phyloP scores from a whole-genome alignment of 2,113 vertebrate species.

The Chionodraco myersi region DNA sequence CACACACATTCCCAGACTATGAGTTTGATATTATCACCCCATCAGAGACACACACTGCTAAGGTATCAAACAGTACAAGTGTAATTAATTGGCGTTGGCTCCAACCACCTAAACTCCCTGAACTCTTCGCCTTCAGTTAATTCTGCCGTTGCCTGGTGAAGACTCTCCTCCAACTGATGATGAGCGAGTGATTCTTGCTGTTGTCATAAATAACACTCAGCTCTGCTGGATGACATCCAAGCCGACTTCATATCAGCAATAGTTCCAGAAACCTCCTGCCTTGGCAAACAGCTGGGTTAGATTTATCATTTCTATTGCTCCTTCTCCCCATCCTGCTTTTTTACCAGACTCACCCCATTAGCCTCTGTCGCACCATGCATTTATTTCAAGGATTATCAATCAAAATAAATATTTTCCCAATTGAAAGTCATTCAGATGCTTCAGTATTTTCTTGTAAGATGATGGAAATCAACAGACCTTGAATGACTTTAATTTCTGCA shows the following conservation, averaged over 20 bases:
- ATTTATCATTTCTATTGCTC: conserved; percentile 68
- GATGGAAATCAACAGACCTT: conserved; percentile 19
- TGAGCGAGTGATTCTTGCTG: conserved; percentile 51
- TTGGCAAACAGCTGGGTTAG: conserved; percentile 65
- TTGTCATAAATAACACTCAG: conserved; percentile 72
- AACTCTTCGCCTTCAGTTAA: conserved; percentile 35
- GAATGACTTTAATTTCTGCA: conserved; percentile 13
- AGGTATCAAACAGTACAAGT: conserved; percentile 18
- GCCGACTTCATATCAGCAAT: conserved; percentile 61
- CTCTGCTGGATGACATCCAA: conserved; percentile 67
- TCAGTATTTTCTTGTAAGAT: conserved; percentile 23
- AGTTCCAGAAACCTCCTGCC: conserved; percentile 63
- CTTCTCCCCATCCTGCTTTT: conserved; percentile 40
- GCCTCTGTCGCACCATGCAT: conserved; percentile 41
- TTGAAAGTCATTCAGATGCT: conserved; percentile 20
- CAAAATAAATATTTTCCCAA: conserved; percentile 34
- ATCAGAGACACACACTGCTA: neutral
- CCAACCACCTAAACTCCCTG: conserved; percentile 12
- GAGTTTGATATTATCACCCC: neutral
- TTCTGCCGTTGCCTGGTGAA: conserved; percentile 31
- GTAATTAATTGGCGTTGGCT: conserved; percentile 42
- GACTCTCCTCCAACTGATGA: conserved; percentile 50
- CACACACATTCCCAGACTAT: neutral
- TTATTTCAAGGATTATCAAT: conserved; percentile 62
- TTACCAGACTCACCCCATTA: conserved; percentile 60